A percentile compares a stretch with the other conserved stretches of the same genome.
Evolutionary conservation across 1,140 invertebrate species (phyloP).

Genomic region (Drosophila serrata): DNA sequence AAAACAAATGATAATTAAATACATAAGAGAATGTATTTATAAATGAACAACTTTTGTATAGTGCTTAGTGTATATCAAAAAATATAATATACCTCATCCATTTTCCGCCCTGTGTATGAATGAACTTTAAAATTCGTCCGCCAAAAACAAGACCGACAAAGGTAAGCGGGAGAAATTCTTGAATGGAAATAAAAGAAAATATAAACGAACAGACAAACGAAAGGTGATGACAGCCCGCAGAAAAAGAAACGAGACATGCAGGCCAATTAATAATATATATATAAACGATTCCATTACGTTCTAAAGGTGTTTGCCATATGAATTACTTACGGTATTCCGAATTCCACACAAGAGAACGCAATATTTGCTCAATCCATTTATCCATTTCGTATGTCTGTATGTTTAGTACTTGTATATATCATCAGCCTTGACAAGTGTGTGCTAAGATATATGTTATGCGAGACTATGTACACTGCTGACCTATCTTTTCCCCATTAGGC

Average conservation of each 20-base stretch:
- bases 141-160: slow-evolving; percentile 8
- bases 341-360: slow-evolving; percentile 20
- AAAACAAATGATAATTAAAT: too few relatives aligned
- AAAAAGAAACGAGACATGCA: slow-evolving; percentile 26
- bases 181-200: slow-evolving; percentile 10
- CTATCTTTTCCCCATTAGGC: slow-evolving; percentile 29
- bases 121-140: slow-evolving; percentile 11
- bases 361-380: slow-evolving; percentile 31
- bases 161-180: slow-evolving; percentile 18
- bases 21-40: too few relatives aligned
- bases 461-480: slow-evolving; percentile 13
- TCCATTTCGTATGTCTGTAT: slow-evolving; percentile 14
- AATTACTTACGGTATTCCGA: slow-evolving; percentile 33
- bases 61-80: too few relatives aligned
- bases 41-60: too few relatives aligned
- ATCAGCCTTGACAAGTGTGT: slow-evolving; percentile 35
- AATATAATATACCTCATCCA: too few relatives aligned
- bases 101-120: slow-evolving; percentile 8
- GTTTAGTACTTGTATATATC: slow-evolving; percentile 13
- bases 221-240: slow-evolving; percentile 36
- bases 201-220: slow-evolving; percentile 3
- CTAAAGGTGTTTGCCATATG: slow-evolving; percentile 36
- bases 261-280: slow-evolving; percentile 43
- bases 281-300: slow-evolving; percentile 43
- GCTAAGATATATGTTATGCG: slow-evolving; percentile 6